A percentile compares a stretch with the other conserved stretches of the same genome.
Evolutionary conservation across 2,797 vertebrate genomes (phyloP).

Genomic region (Telmatherina bonti): DNA sequence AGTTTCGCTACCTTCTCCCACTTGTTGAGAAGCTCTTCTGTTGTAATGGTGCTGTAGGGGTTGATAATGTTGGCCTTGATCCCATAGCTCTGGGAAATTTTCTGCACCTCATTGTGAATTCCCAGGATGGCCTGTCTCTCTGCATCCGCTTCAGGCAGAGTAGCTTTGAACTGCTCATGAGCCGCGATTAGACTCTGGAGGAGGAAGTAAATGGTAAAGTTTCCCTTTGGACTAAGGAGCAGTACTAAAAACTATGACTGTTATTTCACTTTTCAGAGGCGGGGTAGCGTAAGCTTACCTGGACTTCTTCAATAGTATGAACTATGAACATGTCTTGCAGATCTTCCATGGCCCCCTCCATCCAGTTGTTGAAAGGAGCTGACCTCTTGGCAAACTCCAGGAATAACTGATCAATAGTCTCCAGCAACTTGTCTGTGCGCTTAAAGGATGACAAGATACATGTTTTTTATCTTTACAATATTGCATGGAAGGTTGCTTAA

Average conservation of each 20-base stretch:
- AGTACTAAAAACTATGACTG: slow-evolving; percentile 3
- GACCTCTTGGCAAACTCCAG: slow-evolving; percentile 96
- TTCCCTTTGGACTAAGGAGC: not conserved
- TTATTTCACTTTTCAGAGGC: not conserved
- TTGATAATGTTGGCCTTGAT: slow-evolving; percentile 90
- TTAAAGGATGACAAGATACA: slow-evolving; percentile 63
- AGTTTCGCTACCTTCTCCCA: slow-evolving; percentile 92
- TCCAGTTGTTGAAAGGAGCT: slow-evolving; percentile 98
- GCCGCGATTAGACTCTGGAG: slow-evolving; percentile 93
- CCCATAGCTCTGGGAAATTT: slow-evolving; percentile 95
- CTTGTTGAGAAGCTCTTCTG: slow-evolving; percentile 91
- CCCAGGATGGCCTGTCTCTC: slow-evolving; percentile 96
- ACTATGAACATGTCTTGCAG: slow-evolving; percentile 99
- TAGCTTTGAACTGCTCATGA: slow-evolving; percentile 98
- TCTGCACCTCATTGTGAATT: slow-evolving; percentile 96
- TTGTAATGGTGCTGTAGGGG: slow-evolving; percentile 92
- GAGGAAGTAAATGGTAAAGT: slow-evolving; percentile 6
- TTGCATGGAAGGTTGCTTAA: not conserved
- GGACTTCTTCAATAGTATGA: slow-evolving; percentile 93
- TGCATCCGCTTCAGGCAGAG: slow-evolving; percentile 93
- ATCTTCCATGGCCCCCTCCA: slow-evolving; percentile 99
- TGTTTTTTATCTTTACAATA: slow-evolving; percentile 29
- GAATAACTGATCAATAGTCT: slow-evolving; percentile 97
- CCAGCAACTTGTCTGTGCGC: slow-evolving; percentile 95
- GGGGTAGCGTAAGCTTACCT: slow-evolving; percentile 77